A percentile compares a stretch with the other conserved stretches of the same genome.
Conservation (phyloP, 2,888 invertebrate genomes). For the Eurytoma adleriae region DNA sequence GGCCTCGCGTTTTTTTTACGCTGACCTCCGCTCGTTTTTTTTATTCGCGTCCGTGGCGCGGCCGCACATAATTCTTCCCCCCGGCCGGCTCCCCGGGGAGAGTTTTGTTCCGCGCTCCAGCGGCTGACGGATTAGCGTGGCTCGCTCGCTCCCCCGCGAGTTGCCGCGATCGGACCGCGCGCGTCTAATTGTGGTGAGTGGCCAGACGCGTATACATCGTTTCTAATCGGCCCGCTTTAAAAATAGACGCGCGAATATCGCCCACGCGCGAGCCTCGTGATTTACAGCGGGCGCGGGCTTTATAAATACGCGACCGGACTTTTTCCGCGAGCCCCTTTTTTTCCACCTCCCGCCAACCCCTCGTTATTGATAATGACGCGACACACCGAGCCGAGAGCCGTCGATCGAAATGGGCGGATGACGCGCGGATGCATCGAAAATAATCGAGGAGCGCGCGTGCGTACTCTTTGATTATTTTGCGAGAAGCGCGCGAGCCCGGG, state of each 20-base stretch:
- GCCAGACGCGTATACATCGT: background rate
- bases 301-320: background rate
- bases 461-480: constrained; percentile 27
- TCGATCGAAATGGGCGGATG: no score
- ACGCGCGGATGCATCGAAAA: no score
- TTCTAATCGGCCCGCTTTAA: constrained; percentile 40
- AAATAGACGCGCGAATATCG: constrained; percentile 12
- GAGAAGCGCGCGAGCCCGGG: background rate
- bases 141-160: background rate
- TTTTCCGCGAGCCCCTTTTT: background rate
- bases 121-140: constrained; percentile 19
- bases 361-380: no score
- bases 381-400: no score
- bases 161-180: no score
- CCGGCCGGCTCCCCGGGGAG: background rate
- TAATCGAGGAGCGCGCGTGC: background rate
- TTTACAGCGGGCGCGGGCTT: background rate
- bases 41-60: background rate
- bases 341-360: background rate
- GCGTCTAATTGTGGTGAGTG: constrained; percentile 39
- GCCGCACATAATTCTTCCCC: constrained; percentile 14
- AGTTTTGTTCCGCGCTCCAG: constrained; percentile 14
- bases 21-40: constrained; percentile 25
- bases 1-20: constrained; percentile 20
- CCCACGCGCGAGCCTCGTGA: constrained; percentile 23